Evolutionary conservation across 2,888 invertebrate species (phyloP).

Genomic region (Meghimatium bilineatum): DNA sequence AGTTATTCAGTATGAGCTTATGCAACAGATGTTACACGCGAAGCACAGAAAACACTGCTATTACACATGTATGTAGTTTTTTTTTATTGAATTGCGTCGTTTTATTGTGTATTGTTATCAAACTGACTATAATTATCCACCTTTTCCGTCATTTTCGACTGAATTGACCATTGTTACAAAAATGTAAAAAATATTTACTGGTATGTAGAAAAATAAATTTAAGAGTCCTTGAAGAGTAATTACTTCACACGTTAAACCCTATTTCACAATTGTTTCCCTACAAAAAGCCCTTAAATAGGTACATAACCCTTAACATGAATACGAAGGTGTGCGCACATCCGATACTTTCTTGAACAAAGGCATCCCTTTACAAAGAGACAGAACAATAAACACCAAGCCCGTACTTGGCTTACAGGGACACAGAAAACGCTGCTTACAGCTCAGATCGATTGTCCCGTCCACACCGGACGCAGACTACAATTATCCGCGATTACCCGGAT

Average conservation of each 20-base stretch:
- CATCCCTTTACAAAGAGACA: not conserved
- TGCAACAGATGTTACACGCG: too few species aligned
- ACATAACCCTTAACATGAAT: not conserved
- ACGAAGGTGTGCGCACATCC: not conserved
- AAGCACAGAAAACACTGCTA: too few species aligned
- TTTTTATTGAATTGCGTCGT: too few species aligned
- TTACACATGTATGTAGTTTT: too few species aligned
- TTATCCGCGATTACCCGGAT: not conserved
- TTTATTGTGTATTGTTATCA: too few species aligned
- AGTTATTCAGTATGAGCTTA: too few species aligned
- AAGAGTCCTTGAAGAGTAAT: not conserved
- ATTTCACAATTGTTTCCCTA: not conserved
- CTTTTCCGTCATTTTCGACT: too few species aligned
- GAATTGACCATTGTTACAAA: too few species aligned
- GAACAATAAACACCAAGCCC: not conserved
- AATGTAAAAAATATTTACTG: too few species aligned
- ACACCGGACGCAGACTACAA: not conserved
- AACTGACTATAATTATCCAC: too few species aligned
- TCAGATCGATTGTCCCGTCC: not conserved
- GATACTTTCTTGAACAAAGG: conserved; percentile 10
- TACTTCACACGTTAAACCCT: not conserved
- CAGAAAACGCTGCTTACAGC: too few species aligned
- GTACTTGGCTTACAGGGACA: conserved; percentile 7
- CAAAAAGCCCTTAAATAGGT: not conserved
- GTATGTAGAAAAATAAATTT: too few species aligned